phyloP scores from a whole-genome alignment of 2,888 invertebrate species.

The Mechanitis messenoides region DNA sequence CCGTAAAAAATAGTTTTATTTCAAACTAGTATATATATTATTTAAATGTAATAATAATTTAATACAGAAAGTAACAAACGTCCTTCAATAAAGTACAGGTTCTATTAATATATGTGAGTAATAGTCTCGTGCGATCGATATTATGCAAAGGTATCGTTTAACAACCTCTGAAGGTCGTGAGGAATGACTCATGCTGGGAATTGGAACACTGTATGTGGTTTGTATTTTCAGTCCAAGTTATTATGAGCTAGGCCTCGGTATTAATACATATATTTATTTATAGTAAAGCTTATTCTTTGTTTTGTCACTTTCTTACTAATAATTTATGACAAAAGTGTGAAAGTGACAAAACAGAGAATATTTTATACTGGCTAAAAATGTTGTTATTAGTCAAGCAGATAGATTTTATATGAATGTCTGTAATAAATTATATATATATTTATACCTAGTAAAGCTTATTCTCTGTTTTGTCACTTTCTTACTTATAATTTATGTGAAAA shows the following conservation, averaged over 20 bases:
- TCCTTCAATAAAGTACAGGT: conserved; percentile 24
- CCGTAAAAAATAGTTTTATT: too few relatives aligned
- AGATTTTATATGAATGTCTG: too few relatives aligned
- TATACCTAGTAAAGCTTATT: too few relatives aligned
- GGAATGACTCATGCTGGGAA: conserved; percentile 50
- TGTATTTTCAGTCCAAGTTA: conserved; percentile 15
- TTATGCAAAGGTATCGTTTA: conserved; percentile 58
- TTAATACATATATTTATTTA: conserved; percentile 11
- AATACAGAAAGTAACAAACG: conserved; percentile 31
- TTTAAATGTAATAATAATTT: neutral
- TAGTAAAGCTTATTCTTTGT: neutral
- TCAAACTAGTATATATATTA: too few relatives aligned
- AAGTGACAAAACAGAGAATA: too few relatives aligned
- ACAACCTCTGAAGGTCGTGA: conserved; percentile 55
- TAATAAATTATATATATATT: too few relatives aligned
- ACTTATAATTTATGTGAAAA: too few relatives aligned
- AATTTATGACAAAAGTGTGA: too few relatives aligned
- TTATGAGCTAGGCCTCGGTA: conserved; percentile 11
- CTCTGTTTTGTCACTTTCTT: too few relatives aligned
- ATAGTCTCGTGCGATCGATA: conserved; percentile 46
- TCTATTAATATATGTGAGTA: conserved; percentile 42
- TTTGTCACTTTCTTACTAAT: too few relatives aligned
- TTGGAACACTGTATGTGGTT: conserved; percentile 51
- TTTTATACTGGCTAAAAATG: too few relatives aligned
- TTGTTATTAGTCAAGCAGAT: too few relatives aligned